Evolutionary conservation across 2,888 invertebrate genomes (phyloP).

Genomic region (Lissonota sp.): DNA sequence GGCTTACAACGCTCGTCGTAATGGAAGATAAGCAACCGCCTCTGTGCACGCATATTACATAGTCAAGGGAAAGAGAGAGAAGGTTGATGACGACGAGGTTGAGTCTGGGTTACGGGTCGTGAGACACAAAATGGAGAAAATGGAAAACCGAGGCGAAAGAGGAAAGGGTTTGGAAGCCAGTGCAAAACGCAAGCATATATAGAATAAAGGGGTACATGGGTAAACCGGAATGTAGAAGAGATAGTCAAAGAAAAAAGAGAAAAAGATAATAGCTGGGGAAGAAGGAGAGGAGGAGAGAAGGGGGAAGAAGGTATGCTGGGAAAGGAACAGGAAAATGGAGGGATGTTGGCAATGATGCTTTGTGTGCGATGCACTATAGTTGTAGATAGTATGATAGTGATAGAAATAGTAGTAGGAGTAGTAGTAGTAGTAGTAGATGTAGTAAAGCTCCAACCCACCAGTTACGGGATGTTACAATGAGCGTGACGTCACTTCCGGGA

Average conservation of each 20-base stretch:
- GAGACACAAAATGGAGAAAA: conserved; percentile 48
- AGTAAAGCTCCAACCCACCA: conserved; percentile 45
- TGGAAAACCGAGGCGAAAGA: conserved; percentile 2
- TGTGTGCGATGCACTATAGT: neutral
- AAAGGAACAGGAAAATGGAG: conserved; percentile 10
- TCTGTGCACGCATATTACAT: conserved; percentile 30
- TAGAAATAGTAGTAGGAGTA: conserved; percentile 1
- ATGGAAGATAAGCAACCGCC: conserved; percentile 58
- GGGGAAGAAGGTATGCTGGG: neutral
- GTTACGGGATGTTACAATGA: conserved; percentile 80
- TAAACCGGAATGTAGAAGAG: neutral
- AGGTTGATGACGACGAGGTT: conserved; percentile 31
- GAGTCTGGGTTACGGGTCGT: conserved; percentile 46
- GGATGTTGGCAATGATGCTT: conserved; percentile 16
- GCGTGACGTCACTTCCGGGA: conserved; percentile 81
- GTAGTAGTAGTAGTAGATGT: conserved; percentile 8
- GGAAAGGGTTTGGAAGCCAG: neutral
- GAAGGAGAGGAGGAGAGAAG: conserved; percentile 2
- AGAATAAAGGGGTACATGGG: neutral
- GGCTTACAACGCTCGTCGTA: conserved; percentile 45
- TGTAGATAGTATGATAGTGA: neutral
- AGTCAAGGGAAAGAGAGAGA: conserved; percentile 17
- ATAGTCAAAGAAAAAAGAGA: neutral
- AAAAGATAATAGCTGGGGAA: neutral
- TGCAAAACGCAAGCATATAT: conserved; percentile 11